phyloP scores from a whole-genome alignment of 2,113 vertebrate species.

The Macrotis lagotis region DNA sequence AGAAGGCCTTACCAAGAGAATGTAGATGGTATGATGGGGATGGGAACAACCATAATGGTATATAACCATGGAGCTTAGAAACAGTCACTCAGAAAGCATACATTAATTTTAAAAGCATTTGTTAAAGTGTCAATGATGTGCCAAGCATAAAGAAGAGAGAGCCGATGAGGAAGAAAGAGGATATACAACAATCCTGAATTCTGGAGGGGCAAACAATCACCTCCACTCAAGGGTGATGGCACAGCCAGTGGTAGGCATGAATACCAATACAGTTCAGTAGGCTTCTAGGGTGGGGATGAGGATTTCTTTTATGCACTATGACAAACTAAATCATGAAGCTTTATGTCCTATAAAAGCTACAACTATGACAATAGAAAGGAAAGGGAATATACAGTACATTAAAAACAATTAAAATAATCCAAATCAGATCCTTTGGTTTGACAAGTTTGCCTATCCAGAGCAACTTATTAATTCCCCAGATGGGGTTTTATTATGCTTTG shows the following conservation, averaged over 20 bases:
- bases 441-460: slow-evolving; percentile 56
- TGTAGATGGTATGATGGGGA: not conserved
- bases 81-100: not conserved
- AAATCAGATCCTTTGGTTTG: not conserved
- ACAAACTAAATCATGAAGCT: not conserved
- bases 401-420: slow-evolving; percentile 28
- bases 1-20: not conserved
- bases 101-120: not conserved
- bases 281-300: not conserved
- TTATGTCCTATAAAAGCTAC: slow-evolving; percentile 20
- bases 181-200: not conserved
- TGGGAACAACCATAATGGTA: not conserved
- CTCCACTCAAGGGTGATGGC: not conserved
- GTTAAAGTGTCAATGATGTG: not conserved
- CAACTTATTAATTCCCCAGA: slow-evolving; percentile 46
- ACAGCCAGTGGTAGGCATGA: not conserved
- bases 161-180: not conserved
- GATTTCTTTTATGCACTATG: not conserved
- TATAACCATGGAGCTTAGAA: not conserved
- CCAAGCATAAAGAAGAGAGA: not conserved
- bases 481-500: slow-evolving; percentile 22
- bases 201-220: not conserved
- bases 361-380: slow-evolving; percentile 5
- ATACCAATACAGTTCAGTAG: not conserved
- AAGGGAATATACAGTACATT: slow-evolving; percentile 30